A percentile compares a stretch with the other conserved stretches of the same genome.
Evolutionary conservation across 2,888 invertebrate species (phyloP).

Genomic region (Hipparchia sbordonii): DNA sequence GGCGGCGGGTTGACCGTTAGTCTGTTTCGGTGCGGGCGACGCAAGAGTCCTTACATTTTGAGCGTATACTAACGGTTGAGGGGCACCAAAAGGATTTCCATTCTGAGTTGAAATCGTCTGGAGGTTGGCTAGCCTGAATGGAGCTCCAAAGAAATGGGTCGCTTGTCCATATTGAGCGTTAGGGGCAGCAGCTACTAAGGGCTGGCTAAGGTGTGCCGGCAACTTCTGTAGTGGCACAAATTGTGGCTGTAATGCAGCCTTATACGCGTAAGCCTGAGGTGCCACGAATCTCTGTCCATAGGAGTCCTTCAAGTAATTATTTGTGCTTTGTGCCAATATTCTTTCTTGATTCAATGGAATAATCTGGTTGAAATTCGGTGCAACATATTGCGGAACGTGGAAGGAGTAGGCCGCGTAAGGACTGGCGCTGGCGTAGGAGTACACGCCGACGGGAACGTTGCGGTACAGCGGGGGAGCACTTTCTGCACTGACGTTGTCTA

Average conservation of each 20-base stretch:
- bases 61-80: conserved; percentile 57
- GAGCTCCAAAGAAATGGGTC: conserved; percentile 59
- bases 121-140: conserved; percentile 54
- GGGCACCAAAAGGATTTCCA: conserved; percentile 49
- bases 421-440: conserved; percentile 70
- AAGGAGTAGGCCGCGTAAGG: conserved; percentile 70
- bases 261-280: conserved; percentile 63
- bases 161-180: conserved; percentile 57
- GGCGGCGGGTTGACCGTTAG: conserved; percentile 37
- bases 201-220: conserved; percentile 71
- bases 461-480: conserved; percentile 66
- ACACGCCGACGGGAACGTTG: conserved; percentile 60
- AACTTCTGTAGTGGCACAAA: conserved; percentile 69
- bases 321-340: conserved; percentile 54
- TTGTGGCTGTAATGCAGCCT: conserved; percentile 66
- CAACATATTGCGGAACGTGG: conserved; percentile 57
- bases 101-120: conserved; percentile 54
- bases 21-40: conserved; percentile 43
- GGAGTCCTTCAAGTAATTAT: conserved; percentile 67
- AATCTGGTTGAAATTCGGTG: conserved; percentile 55
- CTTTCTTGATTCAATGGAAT: conserved; percentile 61
- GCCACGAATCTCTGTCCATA: conserved; percentile 70
- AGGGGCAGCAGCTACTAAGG: conserved; percentile 60
- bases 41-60: conserved; percentile 54
- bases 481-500: conserved; percentile 62